Percentiles rank a stretch among this genome's conserved stretches.
These are phyloP conservation scores for Actinia equina DNA, from an alignment of 64 coral and sea anemone genomes.

Conservation along the genomic window DNA sequence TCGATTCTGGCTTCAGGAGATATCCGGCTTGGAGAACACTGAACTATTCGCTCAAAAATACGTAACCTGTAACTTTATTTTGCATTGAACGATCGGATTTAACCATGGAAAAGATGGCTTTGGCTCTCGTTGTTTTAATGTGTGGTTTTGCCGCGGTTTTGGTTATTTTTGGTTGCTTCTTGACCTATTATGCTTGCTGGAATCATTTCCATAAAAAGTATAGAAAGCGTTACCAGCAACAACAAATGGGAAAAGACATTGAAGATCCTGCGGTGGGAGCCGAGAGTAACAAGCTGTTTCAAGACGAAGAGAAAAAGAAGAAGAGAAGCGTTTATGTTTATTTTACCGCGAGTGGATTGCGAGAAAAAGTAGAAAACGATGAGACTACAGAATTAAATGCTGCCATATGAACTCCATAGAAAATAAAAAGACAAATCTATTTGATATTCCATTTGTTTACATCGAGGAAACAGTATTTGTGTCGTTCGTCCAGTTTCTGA, in stretches of 20 bases:
- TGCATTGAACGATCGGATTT: not conserved
- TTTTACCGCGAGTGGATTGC: conserved; percentile 24
- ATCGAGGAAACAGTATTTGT: not conserved
- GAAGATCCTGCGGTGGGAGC: not conserved
- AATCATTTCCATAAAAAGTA: conserved; percentile 30
- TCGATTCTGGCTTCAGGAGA: not conserved
- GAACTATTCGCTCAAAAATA: not conserved
- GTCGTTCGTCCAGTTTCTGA: not conserved
- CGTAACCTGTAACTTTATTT: not conserved
- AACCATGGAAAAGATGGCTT: conserved; percentile 30
- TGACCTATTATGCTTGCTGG: conserved; percentile 30
- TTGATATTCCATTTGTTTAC: not conserved
- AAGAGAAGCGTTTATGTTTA: conserved; percentile 26
- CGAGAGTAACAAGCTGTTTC: conserved; percentile 15
- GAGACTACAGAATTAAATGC: conserved; percentile 8
- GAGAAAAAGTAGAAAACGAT: conserved; percentile 14
- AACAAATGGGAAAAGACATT: conserved; percentile 8
- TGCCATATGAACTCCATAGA: not conserved
- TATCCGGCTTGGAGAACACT: not conserved
- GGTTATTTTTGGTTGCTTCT: conserved; percentile 27
- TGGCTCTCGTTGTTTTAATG: conserved; percentile 25
- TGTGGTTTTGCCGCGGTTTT: conserved; percentile 30
- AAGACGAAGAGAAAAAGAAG: conserved; percentile 14
- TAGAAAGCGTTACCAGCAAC: conserved; percentile 5
- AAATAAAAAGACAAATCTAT: not conserved